Conservation (phyloP, 2,113 vertebrate genomes). For the Diphyllodes magnificus region DNA sequence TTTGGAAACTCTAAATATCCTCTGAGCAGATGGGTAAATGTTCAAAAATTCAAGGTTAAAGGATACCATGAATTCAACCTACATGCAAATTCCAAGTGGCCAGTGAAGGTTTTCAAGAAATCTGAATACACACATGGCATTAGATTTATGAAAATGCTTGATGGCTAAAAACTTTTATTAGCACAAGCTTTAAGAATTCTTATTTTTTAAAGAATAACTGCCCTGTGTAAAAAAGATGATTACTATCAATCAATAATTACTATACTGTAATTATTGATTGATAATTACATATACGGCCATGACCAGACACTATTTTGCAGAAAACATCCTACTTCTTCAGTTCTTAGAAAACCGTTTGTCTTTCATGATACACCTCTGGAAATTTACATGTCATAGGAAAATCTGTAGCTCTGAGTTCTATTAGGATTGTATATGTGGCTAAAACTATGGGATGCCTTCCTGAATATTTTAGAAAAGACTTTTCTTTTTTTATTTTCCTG, state of each 20-base stretch:
- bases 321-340: not conserved
- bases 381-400: not conserved
- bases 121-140: not conserved
- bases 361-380: not conserved
- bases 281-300: not conserved
- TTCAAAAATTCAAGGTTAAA: not conserved
- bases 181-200: not conserved
- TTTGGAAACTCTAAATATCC: not conserved
- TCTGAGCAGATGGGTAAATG: not conserved
- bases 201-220: not conserved
- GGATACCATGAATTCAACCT: not conserved
- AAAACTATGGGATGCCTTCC: not conserved
- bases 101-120: not conserved
- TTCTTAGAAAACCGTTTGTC: not conserved
- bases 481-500: not conserved
- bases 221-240: accelerated
- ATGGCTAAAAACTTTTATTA: not conserved
- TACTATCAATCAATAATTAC: no score
- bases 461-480: not conserved
- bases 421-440: not conserved
- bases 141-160: not conserved
- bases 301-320: not conserved
- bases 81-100: not conserved
- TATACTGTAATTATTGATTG: no score
- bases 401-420: not conserved